Evolutionary conservation across 2,797 vertebrate species (phyloP), one percentile per base, ranked within the genome.

Genomic region (Danio kyathit): DNA sequence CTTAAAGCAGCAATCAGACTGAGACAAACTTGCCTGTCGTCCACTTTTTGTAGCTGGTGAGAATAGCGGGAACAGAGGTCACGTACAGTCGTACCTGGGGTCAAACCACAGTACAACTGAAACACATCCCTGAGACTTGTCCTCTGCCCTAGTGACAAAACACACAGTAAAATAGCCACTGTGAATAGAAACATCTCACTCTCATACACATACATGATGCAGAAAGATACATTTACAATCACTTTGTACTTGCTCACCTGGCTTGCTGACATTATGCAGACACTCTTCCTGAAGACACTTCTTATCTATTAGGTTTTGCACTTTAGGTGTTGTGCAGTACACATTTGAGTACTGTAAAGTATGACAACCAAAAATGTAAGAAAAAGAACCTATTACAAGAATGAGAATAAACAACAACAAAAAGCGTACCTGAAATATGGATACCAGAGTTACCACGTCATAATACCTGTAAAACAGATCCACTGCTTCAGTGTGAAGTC

Each of bases 261-360:
- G 94, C 81, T 99, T 99, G 76, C 95, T 96, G 87, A 99, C 93
- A 0, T 97, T 99, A 80, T 84, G 92, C 7, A 99, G 92, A 87
- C 98, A 99, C 77, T 98, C 97, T n/a, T 98, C 98, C 88, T 99
- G 98, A 69, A 99, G 90, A 60, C 95, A 94, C 88, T 98, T 98
- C 92, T 99, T 96, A 84, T 99, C 97, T 5, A 98, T 96, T 78
- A 99, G 92, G 85, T 95, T 97, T 89, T 99, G 98, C 64, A 99
- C 96, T 89, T 96, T 97, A 0, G 98, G 98, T 0, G 97, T 99
- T 13, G 97, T 96, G 90, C 97, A 99, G 89, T 99, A 99, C 60
- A 99, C 98, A 1, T 99, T 99, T 77, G 97, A 99, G 80, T 99
- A 99, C 98, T 99, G 85, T 7, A 75, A 59, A 69, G 43, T 40